Evolutionary conservation across 1,140 invertebrate species (phyloP).

Genomic region (Megathymus violae): DNA sequence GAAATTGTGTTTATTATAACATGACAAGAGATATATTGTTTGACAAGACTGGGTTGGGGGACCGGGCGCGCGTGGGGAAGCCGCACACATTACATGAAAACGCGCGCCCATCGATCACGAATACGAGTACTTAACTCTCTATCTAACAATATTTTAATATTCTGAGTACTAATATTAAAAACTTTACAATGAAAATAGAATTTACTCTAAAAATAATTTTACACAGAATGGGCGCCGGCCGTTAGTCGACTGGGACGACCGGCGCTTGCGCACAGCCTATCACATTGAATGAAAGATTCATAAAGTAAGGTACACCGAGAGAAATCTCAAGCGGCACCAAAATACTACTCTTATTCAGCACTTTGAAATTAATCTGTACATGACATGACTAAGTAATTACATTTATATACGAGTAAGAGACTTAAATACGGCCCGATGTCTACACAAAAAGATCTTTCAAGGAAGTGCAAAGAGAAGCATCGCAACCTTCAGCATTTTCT

Average conservation of each 20-base stretch:
- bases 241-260: conserved; percentile 70
- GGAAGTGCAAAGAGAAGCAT: conserved; percentile 90
- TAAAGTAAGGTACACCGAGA: conserved; percentile 65
- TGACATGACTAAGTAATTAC: conserved; percentile 60
- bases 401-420: conserved; percentile 59
- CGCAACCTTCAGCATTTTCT: conserved; percentile 87
- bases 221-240: conserved; percentile 66
- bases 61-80: conserved; percentile 60
- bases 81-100: conserved; percentile 62
- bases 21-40: conserved; percentile 77
- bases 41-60: conserved; percentile 63
- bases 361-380: conserved; percentile 62
- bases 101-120: conserved; percentile 69
- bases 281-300: conserved; percentile 82
- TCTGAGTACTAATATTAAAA: conserved; percentile 80
- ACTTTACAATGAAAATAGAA: conserved; percentile 83
- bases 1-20: conserved; percentile 73
- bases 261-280: conserved; percentile 72
- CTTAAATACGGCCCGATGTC: conserved; percentile 50
- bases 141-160: conserved; percentile 79
- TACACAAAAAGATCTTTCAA: conserved; percentile 92
- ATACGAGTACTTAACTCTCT: conserved; percentile 70
- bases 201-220: conserved; percentile 81
- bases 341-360: conserved; percentile 46
- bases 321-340: conserved; percentile 32